Evolutionary conservation across 2,113 vertebrate genomes (phyloP).

Genomic region (Sterrhoptilus dennistouni): DNA sequence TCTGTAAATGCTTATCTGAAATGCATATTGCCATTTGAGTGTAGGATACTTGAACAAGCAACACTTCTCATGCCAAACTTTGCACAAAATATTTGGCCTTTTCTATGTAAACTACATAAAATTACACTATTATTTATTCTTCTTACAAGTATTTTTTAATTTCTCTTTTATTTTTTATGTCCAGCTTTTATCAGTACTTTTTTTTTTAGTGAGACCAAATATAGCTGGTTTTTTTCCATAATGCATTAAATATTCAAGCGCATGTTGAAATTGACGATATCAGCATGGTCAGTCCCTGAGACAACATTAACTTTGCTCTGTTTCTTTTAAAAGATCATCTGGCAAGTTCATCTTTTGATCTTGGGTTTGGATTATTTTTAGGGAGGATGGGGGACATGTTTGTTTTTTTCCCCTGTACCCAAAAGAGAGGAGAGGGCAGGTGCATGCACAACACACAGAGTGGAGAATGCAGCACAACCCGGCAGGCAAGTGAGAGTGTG

Average conservation of each 20-base stretch:
- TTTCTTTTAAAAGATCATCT: not conserved
- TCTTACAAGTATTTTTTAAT: not conserved
- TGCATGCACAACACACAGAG: not conserved
- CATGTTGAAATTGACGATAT: not conserved
- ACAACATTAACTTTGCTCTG: not conserved
- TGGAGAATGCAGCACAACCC: not conserved
- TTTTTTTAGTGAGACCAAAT: not conserved
- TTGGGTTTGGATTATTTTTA: not conserved
- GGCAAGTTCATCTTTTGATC: not conserved
- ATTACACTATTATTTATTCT: not conserved
- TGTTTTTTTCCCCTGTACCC: not conserved
- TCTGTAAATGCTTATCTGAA: not conserved
- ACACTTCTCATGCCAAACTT: not conserved
- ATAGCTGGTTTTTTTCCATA: not conserved
- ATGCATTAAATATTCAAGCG: not conserved
- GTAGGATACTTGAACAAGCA: not conserved
- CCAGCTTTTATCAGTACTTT: not conserved
- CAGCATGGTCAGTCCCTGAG: not conserved
- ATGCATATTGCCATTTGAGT: not conserved
- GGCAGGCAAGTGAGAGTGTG: rapidly evolving
- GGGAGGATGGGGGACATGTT: rapidly evolving
- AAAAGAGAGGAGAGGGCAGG: not conserved
- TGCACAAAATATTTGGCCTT: not conserved
- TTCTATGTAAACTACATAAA: not conserved
- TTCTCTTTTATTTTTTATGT: not conserved